Evolutionary conservation across 2,888 invertebrate species (phyloP).

Genomic region (Tenodera sinensis): DNA sequence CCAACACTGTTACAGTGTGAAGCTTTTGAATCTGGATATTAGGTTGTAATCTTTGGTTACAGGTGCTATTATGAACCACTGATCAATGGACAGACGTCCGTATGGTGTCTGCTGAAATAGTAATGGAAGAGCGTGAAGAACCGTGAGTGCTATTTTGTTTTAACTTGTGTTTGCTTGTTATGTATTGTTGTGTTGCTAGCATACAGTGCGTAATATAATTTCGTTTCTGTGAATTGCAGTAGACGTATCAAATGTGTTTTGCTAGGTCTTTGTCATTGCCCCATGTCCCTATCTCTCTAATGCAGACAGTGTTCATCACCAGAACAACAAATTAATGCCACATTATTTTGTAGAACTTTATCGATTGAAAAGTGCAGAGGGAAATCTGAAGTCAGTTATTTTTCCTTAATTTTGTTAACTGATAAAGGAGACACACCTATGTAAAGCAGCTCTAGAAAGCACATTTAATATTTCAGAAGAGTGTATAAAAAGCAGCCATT

Average conservation of each 20-base stretch:
- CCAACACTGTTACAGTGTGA: neutral
- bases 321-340: no score
- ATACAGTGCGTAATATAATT: neutral
- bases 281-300: no score
- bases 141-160: conserved; percentile 22
- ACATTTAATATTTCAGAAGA: no score
- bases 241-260: neutral
- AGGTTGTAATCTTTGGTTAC: neutral
- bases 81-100: conserved; percentile 30
- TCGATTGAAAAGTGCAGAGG: no score
- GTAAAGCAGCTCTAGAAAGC: no score
- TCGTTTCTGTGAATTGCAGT: neutral
- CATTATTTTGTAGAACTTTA: no score
- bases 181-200: neutral
- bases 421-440: no score
- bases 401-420: no score
- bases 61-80: conserved; percentile 15
- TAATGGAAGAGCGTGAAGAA: conserved; percentile 30
- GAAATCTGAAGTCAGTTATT: no score
- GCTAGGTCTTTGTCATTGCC: neutral
- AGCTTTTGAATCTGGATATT: neutral
- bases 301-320: no score
- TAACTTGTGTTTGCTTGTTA: neutral
- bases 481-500: no score
- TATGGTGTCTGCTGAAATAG: conserved; percentile 32